Evolutionary conservation across 64 coral and sea anemone genomes (phyloP), one percentile per base, ranked within the genome.

Genomic region (Stichodactyla mertensii): DNA sequence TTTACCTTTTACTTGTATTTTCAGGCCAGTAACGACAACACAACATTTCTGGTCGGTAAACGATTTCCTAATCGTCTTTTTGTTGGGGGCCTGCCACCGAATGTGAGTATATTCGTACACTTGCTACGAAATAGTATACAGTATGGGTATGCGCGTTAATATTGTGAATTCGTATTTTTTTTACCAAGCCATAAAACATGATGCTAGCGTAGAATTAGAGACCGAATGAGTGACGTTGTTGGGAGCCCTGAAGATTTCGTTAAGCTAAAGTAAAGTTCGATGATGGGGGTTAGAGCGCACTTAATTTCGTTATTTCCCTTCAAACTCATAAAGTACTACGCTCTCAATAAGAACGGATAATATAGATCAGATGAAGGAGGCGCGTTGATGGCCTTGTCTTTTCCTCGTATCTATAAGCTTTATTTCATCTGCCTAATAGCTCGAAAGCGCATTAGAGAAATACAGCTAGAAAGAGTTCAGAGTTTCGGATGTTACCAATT

Each of bases 61-160:
- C 8, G 90, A 57, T 92, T 58, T 51, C 52, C n/a, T 16, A 92
- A 92, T 58, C 77, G 86, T 4, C 28, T 92, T 13, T 92, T 92
- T 57, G 90, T 92, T 4, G 90, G 90, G 71, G 90, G 90, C 6
- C 56, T 92, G 0, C 90, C 90, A 0, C 16, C 80, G 0, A 55
- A 81, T 20, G 90, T 92, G 77, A 10, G 8, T 79, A 61, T 86
- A 57, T 9, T 57, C 53, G 27, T 45, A 45, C 36, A 45, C 36
- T 45, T 45, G 1, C 36, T 45, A 45, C 36, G 36, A 45, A 45
- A 45, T 45, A 45, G 36, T 45, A 45, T 45, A 45, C 36, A 45
- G 36, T 45, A 45, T 45, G 36, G 36, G 3, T 45, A 45, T 45
- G 36, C 36, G 36, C 36, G 36, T 45, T 45, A 45, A 45, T 45